Conservation (phyloP, 2,888 invertebrate species). For the Omphaloscelis lunosa region DNA sequence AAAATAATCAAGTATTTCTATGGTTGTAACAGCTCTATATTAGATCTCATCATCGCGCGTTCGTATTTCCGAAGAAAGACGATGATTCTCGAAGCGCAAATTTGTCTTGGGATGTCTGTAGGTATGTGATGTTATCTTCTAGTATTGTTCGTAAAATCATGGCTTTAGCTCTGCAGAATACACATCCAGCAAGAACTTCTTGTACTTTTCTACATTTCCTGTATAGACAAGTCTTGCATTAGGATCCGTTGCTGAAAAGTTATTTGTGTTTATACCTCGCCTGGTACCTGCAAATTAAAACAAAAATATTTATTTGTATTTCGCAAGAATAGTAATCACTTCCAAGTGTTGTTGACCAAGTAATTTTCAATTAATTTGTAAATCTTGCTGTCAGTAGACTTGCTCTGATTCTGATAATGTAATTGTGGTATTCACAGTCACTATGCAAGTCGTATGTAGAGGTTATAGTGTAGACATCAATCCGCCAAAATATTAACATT, state of each 20-base stretch:
- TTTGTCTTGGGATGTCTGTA: not conserved
- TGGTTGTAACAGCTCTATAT: not conserved
- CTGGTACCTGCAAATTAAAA: conserved; percentile 69
- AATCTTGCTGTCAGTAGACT: not conserved
- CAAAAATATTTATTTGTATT: not conserved
- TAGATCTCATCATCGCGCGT: not conserved
- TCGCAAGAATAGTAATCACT: not conserved
- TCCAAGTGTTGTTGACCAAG: not conserved
- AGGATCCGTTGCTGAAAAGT: conserved; percentile 66
- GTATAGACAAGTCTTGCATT: conserved; percentile 71
- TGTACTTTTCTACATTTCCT: conserved; percentile 67
- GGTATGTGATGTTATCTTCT: not conserved
- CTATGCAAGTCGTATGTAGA: too few species aligned
- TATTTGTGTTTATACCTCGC: conserved; percentile 75
- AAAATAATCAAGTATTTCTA: not conserved
- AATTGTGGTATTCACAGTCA: not conserved
- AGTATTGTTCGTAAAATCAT: not conserved
- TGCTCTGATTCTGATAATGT: too few species aligned
- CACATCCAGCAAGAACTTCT: conserved; percentile 72
- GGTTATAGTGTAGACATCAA: too few species aligned
- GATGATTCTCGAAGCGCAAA: not conserved
- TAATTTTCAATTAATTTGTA: not conserved
- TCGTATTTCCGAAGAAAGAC: not conserved
- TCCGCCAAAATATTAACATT: too few species aligned
- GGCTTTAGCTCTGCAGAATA: conserved; percentile 72